Percentiles rank a stretch among this genome's conserved stretches.
Conservation (phyloP, 2,888 invertebrate species). For the Nephrotoma appendiculata region DNA sequence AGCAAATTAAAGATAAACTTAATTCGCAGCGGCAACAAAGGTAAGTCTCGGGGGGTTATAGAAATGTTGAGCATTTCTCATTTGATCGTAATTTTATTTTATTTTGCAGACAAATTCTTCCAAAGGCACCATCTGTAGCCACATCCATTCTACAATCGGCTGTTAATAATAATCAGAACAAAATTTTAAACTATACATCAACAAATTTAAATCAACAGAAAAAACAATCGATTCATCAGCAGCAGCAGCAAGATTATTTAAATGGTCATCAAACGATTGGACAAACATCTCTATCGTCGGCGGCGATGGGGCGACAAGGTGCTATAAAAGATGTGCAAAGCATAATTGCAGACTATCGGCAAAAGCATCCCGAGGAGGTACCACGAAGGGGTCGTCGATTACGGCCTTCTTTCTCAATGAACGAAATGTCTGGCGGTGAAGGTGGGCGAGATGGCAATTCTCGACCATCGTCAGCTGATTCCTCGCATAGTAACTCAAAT, state of each 20-base stretch:
- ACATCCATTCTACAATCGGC: neutral
- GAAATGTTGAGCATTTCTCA: neutral
- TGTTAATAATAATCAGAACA: neutral
- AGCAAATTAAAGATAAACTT: conserved; percentile 23
- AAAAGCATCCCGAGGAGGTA: conserved; percentile 57
- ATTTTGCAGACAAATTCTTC: conserved; percentile 28
- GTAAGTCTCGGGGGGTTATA: conserved; percentile 17
- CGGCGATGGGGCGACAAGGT: conserved; percentile 45
- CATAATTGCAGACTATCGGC: conserved; percentile 66
- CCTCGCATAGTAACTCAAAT: conserved; percentile 35
- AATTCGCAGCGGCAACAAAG: conserved; percentile 22
- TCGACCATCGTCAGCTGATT: conserved; percentile 37
- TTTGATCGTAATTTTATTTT: neutral
- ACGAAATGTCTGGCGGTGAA: neutral
- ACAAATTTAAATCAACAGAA: conserved; percentile 3
- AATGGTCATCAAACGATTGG: conserved; percentile 14
- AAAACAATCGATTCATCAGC: conserved; percentile 14
- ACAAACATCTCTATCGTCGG: neutral
- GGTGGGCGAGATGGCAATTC: conserved; percentile 9
- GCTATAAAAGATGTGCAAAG: conserved; percentile 70
- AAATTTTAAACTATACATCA: neutral
- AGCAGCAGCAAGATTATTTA: conserved; percentile 18
- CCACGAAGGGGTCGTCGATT: conserved; percentile 51
- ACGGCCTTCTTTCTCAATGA: conserved; percentile 23
- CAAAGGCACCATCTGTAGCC: conserved; percentile 21